These are phyloP conservation scores for Plebejus argus DNA, from an alignment of 2,888 invertebrate species.

Conservation along the genomic window DNA sequence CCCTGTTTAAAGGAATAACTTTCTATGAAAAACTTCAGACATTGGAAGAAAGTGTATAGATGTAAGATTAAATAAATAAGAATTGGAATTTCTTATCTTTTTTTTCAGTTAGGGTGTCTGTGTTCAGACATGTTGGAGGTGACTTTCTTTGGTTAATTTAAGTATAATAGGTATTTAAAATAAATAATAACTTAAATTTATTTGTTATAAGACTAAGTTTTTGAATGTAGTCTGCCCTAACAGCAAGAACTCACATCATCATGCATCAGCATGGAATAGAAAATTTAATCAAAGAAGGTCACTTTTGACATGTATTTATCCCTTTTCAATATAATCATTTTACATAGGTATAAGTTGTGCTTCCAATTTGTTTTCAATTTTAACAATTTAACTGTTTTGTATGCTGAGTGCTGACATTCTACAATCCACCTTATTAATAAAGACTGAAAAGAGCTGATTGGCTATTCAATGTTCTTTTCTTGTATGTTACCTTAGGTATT, in stretches of 20 bases:
- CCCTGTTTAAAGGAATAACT: conserved; percentile 49
- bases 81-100: conserved; percentile 57
- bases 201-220: too few relatives aligned
- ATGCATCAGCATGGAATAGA: too few relatives aligned
- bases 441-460: too few relatives aligned
- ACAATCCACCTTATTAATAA: too few relatives aligned
- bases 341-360: too few relatives aligned
- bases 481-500: too few relatives aligned
- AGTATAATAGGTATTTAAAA: not conserved
- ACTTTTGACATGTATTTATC: conserved; percentile 72
- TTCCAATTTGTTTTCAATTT: too few relatives aligned
- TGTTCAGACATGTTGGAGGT: conserved; percentile 77
- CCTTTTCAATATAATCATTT: conserved; percentile 44
- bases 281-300: conserved; percentile 59
- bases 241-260: not conserved
- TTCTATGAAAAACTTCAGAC: conserved; percentile 33
- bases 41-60: conserved; percentile 44
- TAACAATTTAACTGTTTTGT: too few relatives aligned
- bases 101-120: conserved; percentile 74
- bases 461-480: too few relatives aligned
- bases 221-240: not conserved
- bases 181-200: too few relatives aligned
- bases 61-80: conserved; percentile 64
- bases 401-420: too few relatives aligned
- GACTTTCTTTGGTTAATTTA: conserved; percentile 59